Percentiles rank a stretch among this genome's conserved stretches.
phyloP scores from a whole-genome alignment of 2,888 invertebrate species.

The Tethea ocularis region DNA sequence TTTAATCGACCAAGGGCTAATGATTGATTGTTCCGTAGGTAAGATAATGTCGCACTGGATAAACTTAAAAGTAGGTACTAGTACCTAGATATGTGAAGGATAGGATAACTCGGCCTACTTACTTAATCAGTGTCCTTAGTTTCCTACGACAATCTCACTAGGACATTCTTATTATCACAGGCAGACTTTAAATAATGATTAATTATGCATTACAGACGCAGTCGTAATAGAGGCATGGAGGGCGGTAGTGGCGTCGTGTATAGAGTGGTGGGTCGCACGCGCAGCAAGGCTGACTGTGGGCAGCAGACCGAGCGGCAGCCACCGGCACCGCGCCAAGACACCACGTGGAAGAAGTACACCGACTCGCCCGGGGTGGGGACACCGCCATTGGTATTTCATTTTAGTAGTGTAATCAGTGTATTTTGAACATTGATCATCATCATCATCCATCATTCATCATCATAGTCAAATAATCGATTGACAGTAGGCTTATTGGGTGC shows the following conservation, averaged over 20 bases:
- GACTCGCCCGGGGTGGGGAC: conserved; percentile 86
- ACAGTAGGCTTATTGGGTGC: not conserved
- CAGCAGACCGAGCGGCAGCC: conserved; percentile 79
- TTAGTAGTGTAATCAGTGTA: conserved; percentile 16
- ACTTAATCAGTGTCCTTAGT: not conserved
- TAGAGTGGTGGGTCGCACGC: conserved; percentile 75
- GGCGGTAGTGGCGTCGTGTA: conserved; percentile 83
- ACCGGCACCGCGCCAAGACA: conserved; percentile 68
- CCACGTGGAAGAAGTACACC: conserved; percentile 86
- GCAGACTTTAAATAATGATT: not conserved
- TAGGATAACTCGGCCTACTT: not conserved
- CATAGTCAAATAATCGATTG: not conserved
- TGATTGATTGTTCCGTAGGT: too few species aligned
- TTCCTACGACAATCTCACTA: not conserved
- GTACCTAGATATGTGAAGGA: too few species aligned
- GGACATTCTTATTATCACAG: not conserved
- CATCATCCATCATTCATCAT: not conserved
- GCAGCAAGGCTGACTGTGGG: conserved; percentile 78
- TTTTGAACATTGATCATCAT: conserved; percentile 1
- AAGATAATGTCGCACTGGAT: too few species aligned
- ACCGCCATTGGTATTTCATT: conserved; percentile 67
- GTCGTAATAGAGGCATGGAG: conserved; percentile 81
- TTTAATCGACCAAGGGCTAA: too few species aligned
- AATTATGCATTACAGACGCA: conserved; percentile 67
- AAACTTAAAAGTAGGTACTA: too few species aligned